Conservation (phyloP, 2,888 invertebrate genomes). For the Caradrina kadenii region DNA sequence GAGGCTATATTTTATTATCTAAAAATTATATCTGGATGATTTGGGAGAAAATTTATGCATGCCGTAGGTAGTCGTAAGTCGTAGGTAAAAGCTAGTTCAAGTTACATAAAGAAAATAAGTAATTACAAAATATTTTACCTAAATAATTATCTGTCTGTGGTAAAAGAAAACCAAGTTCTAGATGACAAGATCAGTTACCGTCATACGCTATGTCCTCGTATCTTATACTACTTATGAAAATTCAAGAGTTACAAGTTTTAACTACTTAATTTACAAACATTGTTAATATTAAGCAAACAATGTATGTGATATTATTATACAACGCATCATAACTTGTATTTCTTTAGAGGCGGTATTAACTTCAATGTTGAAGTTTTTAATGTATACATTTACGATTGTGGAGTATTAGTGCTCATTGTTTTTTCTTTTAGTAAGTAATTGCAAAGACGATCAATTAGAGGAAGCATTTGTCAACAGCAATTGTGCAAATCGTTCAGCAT, state of each 20-base stretch:
- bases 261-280: conserved; percentile 9
- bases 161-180: background rate
- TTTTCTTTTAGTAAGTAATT: conserved; percentile 5
- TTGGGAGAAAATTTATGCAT: no score
- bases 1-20: no score
- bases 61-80: no score
- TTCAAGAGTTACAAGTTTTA: conserved; percentile 1
- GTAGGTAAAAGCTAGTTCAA: no score
- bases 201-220: background rate
- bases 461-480: conserved; percentile 4
- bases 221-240: background rate
- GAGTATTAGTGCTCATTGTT: conserved; percentile 12
- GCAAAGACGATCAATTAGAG: conserved; percentile 16
- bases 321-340: conserved; percentile 17
- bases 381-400: conserved; percentile 9
- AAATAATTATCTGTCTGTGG: background rate
- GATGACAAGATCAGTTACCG: background rate
- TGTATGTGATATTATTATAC: conserved; percentile 9
- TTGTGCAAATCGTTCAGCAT: conserved; percentile 24
- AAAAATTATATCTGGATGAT: no score
- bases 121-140: background rate
- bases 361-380: conserved; percentile 24
- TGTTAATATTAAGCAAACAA: conserved; percentile 25
- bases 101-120: background rate
- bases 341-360: conserved; percentile 20